These are phyloP conservation scores for Falco naumanni DNA, from an alignment of 2,797 vertebrate genomes.

Conservation along the genomic window DNA sequence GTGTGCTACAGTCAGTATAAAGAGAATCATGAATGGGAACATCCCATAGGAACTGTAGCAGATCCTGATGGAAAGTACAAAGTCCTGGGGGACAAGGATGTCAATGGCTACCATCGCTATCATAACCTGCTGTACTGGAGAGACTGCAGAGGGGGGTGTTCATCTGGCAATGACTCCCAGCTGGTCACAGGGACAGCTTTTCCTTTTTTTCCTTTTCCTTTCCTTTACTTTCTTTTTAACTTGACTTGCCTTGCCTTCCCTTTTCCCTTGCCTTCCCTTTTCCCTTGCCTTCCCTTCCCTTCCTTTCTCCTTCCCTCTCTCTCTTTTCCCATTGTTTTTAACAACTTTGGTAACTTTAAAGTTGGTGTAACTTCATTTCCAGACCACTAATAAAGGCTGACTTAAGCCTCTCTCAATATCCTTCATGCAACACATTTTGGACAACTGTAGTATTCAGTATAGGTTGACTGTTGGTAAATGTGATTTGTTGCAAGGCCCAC, in stretches of 20 bases:
- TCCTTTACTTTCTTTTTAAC: too few species aligned
- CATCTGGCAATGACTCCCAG: neutral
- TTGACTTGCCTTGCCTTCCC: neutral
- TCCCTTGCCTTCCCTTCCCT: accelerated
- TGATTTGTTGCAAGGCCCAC: neutral
- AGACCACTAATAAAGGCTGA: neutral
- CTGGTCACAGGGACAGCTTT: neutral
- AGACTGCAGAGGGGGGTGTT: neutral
- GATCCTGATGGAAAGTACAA: neutral
- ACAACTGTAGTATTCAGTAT: neutral
- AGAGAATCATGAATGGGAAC: neutral
- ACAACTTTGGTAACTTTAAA: neutral
- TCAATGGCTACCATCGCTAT: neutral
- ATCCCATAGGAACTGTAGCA: neutral
- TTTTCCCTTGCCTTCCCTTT: accelerated
- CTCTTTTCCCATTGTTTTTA: neutral
- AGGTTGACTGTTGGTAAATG: neutral
- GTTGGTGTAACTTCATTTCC: neutral
- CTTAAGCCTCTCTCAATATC: neutral
- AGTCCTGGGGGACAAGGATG: neutral
- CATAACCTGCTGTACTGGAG: neutral
- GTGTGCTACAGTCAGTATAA: neutral
- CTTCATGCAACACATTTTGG: neutral
- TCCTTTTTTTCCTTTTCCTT: neutral
- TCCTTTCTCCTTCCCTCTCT: neutral